Conservation (phyloP, 2,797 vertebrate genomes). For the Pogonophryne albipinna region DNA sequence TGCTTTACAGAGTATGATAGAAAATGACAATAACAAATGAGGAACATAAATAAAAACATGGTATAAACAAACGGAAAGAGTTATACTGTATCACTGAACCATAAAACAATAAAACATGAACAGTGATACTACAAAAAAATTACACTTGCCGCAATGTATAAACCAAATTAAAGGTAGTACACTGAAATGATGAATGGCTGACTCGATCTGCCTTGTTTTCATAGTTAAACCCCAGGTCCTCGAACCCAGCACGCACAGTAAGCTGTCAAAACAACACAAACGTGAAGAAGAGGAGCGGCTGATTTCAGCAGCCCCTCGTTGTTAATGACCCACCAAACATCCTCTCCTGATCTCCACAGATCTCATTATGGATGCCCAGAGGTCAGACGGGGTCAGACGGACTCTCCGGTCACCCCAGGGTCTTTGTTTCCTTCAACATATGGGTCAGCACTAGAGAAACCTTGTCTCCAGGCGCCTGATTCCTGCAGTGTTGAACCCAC, state of each 20-base stretch:
- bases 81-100: too few relatives aligned
- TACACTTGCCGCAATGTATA: too few relatives aligned
- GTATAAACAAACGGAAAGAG: too few relatives aligned
- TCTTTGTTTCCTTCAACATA: constrained; percentile 60
- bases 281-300: constrained; percentile 4
- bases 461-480: constrained; percentile 57
- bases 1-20: too few relatives aligned
- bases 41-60: too few relatives aligned
- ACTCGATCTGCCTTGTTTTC: constrained; percentile 14
- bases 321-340: constrained; percentile 12
- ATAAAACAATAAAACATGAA: too few relatives aligned
- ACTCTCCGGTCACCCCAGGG: constrained; percentile 43
- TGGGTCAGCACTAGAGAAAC: constrained; percentile 57
- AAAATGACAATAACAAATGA: too few relatives aligned
- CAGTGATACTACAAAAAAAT: too few relatives aligned
- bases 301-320: constrained; percentile 45
- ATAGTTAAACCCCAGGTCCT: not conserved
- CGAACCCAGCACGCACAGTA: constrained; percentile 19
- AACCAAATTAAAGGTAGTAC: not conserved
- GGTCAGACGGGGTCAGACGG: constrained; percentile 53
- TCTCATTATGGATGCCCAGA: constrained; percentile 56
- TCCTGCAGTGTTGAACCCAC: constrained; percentile 54
- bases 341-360: constrained; percentile 47
- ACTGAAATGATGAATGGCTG: constrained; percentile 15
- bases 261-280: constrained; percentile 47